Evolutionary conservation across 92 coral and sea anemone genomes (phyloP), one percentile per base, ranked within the genome.

Genomic region (Galaxea fascicularis): DNA sequence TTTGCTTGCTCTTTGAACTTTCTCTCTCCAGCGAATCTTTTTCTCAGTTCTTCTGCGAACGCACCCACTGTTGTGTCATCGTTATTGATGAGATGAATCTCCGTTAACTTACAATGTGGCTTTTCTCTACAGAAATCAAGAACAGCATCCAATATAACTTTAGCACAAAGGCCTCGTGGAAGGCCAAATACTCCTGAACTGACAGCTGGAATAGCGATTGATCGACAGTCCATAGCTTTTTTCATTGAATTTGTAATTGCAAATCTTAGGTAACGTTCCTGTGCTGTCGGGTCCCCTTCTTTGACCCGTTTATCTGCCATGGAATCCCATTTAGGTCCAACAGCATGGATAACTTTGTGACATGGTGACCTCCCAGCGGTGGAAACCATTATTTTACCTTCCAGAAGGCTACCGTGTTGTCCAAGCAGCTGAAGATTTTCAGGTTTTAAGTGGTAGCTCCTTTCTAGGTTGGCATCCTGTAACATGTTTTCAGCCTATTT

Each of bases 141-240:
- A 0, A 86, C 93, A 4, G 92, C 84, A 59, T 90, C 86, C 3
- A 93, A 28, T 70, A 93, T 80, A 8, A 83, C 84, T 15, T 39
- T 65, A 0, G 95, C 94, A 69, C 98, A 92, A 14, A 94, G 80
- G 29, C 80, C 89, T 54, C 69, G 83, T 13, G 98, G 98, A 53
- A 92, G 77, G 14, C 93, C 91, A 78, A 18, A 92, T 41, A 87
- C 72, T 24, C 98, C 98, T 46, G 95, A 76, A n/a, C 98, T 91
- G 27, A 94, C 80, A 4, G 94, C 93, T 26, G 98, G 95, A 78
- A 95, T 59, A 1, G 95, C 95, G 49, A 95, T 86, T 21, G 95
- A 86, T 21, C 66, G 69, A 59, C 80, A 79, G 1, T 63, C 10
- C 13, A 92, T 66, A 13, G 91, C 45, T 6, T 25, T 86, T 26